phyloP scores from a whole-genome alignment of 2,888 invertebrate species.

The Cynaeus angustus region DNA sequence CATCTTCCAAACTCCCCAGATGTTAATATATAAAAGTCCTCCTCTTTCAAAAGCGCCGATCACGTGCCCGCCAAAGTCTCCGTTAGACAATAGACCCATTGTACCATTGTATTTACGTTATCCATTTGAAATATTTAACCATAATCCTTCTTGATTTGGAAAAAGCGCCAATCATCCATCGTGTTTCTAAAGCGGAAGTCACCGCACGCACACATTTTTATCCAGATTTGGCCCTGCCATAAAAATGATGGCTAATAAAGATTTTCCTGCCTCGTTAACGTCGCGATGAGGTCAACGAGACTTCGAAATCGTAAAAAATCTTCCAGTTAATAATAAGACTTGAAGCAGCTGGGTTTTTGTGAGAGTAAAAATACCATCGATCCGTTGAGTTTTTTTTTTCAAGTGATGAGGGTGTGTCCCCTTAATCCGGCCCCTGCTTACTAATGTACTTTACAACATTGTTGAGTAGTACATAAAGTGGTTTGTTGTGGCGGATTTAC shows the following conservation, averaged over 20 bases:
- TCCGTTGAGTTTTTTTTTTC: neutral
- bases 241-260: slow-evolving; percentile 16
- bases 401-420: neutral
- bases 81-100: slow-evolving; percentile 33
- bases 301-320: slow-evolving; percentile 4
- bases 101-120: slow-evolving; percentile 32
- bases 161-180: slow-evolving; percentile 5
- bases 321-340: slow-evolving; percentile 1
- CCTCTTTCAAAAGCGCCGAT: slow-evolving; percentile 4
- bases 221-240: slow-evolving; percentile 1
- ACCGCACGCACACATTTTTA: neutral
- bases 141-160: slow-evolving; percentile 19
- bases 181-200: neutral
- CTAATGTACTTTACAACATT: slow-evolving; percentile 39
- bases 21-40: slow-evolving; percentile 3
- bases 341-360: slow-evolving; percentile 2
- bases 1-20: neutral
- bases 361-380: neutral
- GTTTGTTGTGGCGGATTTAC: slow-evolving; percentile 45
- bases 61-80: slow-evolving; percentile 13
- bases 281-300: slow-evolving; percentile 9
- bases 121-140: slow-evolving; percentile 34
- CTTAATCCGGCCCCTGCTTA: slow-evolving; percentile 17
- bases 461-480: slow-evolving; percentile 42
- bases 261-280: slow-evolving; percentile 15